Conservation (phyloP, 2,888 invertebrate species). For the Polymixis lichenea region DNA sequence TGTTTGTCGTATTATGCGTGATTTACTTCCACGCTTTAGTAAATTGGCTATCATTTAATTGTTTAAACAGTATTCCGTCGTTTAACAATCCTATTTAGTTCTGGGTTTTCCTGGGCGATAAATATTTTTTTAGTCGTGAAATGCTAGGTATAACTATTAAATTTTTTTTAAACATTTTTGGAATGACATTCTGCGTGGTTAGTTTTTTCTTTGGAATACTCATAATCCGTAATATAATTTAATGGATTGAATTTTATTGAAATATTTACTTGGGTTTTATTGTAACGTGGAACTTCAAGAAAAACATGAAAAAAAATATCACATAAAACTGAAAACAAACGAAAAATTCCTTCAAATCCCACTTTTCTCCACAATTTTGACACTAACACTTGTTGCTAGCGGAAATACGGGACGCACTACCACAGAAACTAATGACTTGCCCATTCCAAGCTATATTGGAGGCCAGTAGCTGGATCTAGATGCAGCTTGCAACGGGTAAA, state of each 20-base stretch:
- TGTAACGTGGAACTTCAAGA: neutral
- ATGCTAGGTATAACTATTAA: neutral
- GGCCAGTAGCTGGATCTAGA: slow-evolving; percentile 25
- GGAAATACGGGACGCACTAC: slow-evolving; percentile 45
- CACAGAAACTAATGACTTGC: slow-evolving; percentile 59
- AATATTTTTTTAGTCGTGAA: neutral
- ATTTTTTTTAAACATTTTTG: neutral
- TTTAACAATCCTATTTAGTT: neutral
- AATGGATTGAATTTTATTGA: neutral
- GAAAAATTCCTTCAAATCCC: neutral
- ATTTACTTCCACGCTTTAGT: slow-evolving; percentile 31
- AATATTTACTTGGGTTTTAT: neutral
- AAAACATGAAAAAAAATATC: neutral
- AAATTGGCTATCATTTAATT: slow-evolving; percentile 18
- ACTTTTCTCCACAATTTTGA: slow-evolving; percentile 42
- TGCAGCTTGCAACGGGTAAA: slow-evolving; percentile 35
- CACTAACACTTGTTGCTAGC: slow-evolving; percentile 60
- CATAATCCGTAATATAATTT: neutral
- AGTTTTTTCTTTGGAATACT: neutral
- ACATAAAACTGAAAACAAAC: neutral
- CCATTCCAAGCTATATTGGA: slow-evolving; percentile 33
- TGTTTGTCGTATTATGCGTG: slow-evolving; percentile 27
- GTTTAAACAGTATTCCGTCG: neutral
- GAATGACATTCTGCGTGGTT: neutral
- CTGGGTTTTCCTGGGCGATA: neutral